Evolutionary conservation across 35 echinoderm and acorn worm species (phyloP), one percentile per base, ranked within the genome.

Genomic region (Acanthaster planci): DNA sequence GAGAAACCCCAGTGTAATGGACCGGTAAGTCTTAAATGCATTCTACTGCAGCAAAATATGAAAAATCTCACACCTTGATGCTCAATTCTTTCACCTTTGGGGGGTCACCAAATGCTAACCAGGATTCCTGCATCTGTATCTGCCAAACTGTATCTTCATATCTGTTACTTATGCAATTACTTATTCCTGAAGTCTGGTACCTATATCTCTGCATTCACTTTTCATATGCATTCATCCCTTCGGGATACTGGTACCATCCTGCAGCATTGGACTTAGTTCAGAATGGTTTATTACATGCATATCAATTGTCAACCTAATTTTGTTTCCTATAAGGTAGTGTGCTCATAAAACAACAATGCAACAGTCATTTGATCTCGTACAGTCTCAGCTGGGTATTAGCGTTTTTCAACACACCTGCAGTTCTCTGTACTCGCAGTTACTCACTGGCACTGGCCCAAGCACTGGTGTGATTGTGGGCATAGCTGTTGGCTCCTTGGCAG

Each of bases 1-100:
- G 34, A 68, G 18, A 34, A 68, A 68, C 60, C 60, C 23, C 1
- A 23, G 23, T 68, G 60, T 68, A 68, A 68, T 7, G 60, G 60
- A 26, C 60, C 60, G 60, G 60, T 68, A 68, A 68, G 60, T 68
- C 34, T 10, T 12, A 68, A n/a, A n/a, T n/a, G n/a, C 23, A 34
- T 68, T 22, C 8, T 26, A 15, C 34, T 68, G 60, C 0, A 22
- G 19, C 8, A 0, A 21, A 60, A 6, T 21, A 60, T 21, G 19
- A 30, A 5, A 15, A 21, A 60, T 0, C 6, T 8, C 6, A 19
- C 5, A 0, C 21, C 27, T 6, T 60, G 5, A 22, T n/a, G n/a
- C n/a, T n/a, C n/a, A n/a, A n/a, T n/a, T n/a, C n/a, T n/a, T n/a
- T n/a, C n/a, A n/a, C n/a, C n/a, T n/a, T n/a, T n/a, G n/a, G n/a